Percentiles rank a stretch among this genome's conserved stretches.
These are phyloP conservation scores for Eupithecia centaureata DNA, from an alignment of 2,888 invertebrate genomes.

Conservation along the genomic window DNA sequence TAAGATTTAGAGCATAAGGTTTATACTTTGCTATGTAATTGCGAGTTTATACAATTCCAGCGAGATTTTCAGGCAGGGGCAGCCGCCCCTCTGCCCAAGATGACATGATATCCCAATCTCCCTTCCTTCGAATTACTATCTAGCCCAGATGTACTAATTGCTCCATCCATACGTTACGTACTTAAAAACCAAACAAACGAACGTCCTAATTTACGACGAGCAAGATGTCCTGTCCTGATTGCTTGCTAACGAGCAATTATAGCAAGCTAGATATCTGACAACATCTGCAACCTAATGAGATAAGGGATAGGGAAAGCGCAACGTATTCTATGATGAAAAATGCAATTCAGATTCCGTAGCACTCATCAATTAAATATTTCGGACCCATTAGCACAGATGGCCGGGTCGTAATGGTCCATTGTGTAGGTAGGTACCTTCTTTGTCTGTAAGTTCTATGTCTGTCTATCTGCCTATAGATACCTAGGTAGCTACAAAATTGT, in stretches of 20 bases:
- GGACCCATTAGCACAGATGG: constrained; percentile 80
- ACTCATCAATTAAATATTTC: constrained; percentile 81
- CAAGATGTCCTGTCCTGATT: constrained; percentile 25
- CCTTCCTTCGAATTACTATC: background rate
- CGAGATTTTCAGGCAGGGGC: too few species aligned
- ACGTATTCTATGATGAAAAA: constrained; percentile 61
- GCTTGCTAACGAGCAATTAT: constrained; percentile 39
- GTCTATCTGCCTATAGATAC: background rate
- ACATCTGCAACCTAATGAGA: constrained; percentile 38
- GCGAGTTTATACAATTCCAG: too few species aligned
- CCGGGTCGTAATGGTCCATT: constrained; percentile 73
- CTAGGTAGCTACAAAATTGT: background rate
- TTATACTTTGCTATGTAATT: too few species aligned
- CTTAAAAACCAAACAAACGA: constrained; percentile 5
- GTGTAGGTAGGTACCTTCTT: constrained; percentile 47
- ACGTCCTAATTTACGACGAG: constrained; percentile 18
- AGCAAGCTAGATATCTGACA: constrained; percentile 33
- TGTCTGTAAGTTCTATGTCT: constrained; percentile 56
- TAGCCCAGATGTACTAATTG: background rate
- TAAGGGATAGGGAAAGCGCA: constrained; percentile 34
- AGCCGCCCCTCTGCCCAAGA: too few species aligned
- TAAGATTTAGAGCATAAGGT: too few species aligned
- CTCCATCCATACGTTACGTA: background rate
- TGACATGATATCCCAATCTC: too few species aligned
- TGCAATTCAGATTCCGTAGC: constrained; percentile 58